Evolutionary conservation across 2,797 vertebrate genomes (phyloP), one percentile per base, ranked within the genome.

Genomic region (Bovichtus diacanthus): DNA sequence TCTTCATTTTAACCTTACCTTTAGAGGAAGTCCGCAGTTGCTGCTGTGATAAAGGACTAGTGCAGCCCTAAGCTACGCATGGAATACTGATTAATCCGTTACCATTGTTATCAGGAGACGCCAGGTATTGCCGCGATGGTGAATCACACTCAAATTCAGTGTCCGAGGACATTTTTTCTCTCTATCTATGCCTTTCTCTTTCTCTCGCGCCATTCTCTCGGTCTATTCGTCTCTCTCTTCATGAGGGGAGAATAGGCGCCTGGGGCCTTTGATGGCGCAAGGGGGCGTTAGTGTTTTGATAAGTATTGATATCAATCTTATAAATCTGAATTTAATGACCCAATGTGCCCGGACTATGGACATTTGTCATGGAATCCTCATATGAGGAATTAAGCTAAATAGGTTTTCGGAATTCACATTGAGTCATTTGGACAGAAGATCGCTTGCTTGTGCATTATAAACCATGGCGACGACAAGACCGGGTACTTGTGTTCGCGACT

Each of bases 1-100:
- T 94, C 93, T 94, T 89, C 84, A 86, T 93, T 94, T 94, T 93
- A 94, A 94, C 93, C 93, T 94, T 92, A 91, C 89, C 90, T 93
- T 92, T 91, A 85, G 87, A 86, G 84, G 88, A 90, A 90, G 90
- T 85, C 82, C 50, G 50, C 82, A 79, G 78, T 84, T 58, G 81
- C 78, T 56, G 82, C 80, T 76, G 84, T 84, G 92, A 93, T 92
- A 93, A 93, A 92, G 87, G 87, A 88, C 81, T 74, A 62, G 86
- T 74, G 77, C 80, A 71, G 78, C 85, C 80, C 83, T 34, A 27
- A 86, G 81, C 74, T 66, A 86, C 43, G 77, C 70, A 6, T 47
- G 34, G 93, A 90, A 93, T 94, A 93, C 92, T 91, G 90, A 94
- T 94, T 84, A 88, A 87, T 88, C 82, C 88, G 67, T 72, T 47